Evolutionary conservation across 2,113 vertebrate species (phyloP).

Genomic region (Periophthalmodon schlosseri): DNA sequence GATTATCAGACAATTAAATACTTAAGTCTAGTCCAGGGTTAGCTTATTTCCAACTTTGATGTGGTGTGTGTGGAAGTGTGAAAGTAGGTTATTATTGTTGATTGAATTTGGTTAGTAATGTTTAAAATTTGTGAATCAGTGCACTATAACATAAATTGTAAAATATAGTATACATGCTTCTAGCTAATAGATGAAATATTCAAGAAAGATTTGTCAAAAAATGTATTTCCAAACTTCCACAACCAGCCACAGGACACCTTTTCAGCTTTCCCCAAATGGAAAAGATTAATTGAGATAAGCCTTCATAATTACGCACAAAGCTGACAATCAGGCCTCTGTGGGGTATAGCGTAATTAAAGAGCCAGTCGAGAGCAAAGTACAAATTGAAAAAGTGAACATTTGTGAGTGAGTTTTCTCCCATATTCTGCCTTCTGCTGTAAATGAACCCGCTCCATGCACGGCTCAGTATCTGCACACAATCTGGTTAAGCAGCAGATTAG

Average conservation of each 20-base stretch:
- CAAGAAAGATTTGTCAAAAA: background rate
- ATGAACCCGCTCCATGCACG: background rate
- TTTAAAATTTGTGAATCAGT: background rate
- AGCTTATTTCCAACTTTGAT: too few species aligned
- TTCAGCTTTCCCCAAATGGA: background rate
- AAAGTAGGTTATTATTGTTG: background rate
- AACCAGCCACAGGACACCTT: too few species aligned
- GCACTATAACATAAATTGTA: background rate
- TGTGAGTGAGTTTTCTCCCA: background rate
- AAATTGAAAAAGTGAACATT: conserved; percentile 1
- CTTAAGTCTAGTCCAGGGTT: too few species aligned
- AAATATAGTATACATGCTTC: too few species aligned
- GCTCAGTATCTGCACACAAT: background rate
- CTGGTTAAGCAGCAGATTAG: background rate
- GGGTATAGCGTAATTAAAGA: background rate
- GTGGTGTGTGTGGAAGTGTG: too few species aligned
- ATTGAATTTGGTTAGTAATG: background rate
- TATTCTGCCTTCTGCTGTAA: background rate
- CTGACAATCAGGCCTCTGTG: background rate
- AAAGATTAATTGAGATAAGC: background rate
- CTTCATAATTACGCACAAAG: background rate
- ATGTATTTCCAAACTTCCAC: background rate
- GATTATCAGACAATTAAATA: too few species aligned
- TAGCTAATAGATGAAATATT: background rate
- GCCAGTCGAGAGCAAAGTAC: background rate